Conservation (phyloP, 2,113 vertebrate species). For the Ptychochromis oligacanthus region DNA sequence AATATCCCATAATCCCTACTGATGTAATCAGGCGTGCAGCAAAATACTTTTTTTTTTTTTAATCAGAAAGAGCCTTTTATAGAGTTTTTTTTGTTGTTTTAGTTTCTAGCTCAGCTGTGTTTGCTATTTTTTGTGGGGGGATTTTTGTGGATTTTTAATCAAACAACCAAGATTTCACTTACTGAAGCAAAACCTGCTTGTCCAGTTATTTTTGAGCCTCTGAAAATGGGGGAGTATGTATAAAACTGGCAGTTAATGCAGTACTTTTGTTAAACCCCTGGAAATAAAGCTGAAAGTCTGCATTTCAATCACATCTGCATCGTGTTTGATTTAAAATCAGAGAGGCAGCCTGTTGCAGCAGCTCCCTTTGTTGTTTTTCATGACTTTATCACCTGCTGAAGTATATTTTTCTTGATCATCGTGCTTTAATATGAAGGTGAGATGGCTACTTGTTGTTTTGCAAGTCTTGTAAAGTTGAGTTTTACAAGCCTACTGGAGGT, state of each 20-base stretch:
- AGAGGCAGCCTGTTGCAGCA: background rate
- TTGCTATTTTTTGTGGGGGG: too few species aligned
- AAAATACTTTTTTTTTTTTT: too few species aligned
- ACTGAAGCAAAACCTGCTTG: background rate
- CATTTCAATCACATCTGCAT: background rate
- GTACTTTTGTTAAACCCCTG: background rate
- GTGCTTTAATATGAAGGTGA: background rate
- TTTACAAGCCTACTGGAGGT: background rate
- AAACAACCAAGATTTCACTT: background rate
- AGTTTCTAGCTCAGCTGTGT: too few species aligned
- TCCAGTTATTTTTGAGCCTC: background rate
- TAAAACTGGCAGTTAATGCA: background rate
- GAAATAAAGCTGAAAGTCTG: background rate
- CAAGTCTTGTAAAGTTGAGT: background rate
- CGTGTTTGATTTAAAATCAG: background rate
- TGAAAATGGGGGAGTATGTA: fast-evolving
- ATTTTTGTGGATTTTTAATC: too few species aligned
- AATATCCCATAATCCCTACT: too few species aligned
- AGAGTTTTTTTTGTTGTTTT: too few species aligned
- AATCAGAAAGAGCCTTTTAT: too few species aligned
- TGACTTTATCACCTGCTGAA: fast-evolving
- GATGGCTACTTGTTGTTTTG: background rate
- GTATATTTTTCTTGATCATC: background rate
- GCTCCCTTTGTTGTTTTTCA: background rate
- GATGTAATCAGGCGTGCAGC: too few species aligned